These are phyloP conservation scores for Ceuthmochares aereus DNA, from an alignment of 2,113 vertebrate species.

Conservation along the genomic window DNA sequence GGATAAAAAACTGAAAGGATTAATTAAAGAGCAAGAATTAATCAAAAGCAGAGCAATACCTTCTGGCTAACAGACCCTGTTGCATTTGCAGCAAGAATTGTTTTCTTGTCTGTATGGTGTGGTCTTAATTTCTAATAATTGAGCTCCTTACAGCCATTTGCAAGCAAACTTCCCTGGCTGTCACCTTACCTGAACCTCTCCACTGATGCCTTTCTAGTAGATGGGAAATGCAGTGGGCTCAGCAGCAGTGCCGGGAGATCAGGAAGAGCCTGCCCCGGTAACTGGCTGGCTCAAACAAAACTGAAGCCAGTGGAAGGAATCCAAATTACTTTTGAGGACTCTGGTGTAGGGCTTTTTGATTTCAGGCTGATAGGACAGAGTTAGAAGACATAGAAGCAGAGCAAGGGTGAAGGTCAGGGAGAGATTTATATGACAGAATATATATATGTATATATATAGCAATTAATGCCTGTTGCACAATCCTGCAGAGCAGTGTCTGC, in stretches of 20 bases:
- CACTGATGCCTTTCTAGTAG: background rate
- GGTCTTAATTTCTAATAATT: slow-evolving; percentile 26
- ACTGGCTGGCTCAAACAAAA: background rate
- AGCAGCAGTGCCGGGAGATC: background rate
- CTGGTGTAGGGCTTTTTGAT: slow-evolving; percentile 7
- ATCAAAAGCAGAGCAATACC: background rate
- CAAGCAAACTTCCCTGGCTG: background rate
- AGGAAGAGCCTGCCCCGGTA: background rate
- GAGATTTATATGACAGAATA: background rate
- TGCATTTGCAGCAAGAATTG: background rate
- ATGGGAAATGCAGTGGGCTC: fast-evolving
- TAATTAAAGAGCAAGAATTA: slow-evolving; percentile 12
- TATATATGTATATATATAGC: background rate
- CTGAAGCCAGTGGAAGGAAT: slow-evolving; percentile 35
- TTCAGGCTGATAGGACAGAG: background rate
- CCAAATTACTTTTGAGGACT: slow-evolving; percentile 36
- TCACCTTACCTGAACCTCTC: background rate
- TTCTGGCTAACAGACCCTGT: background rate
- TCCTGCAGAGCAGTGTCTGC: background rate
- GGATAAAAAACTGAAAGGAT: background rate
- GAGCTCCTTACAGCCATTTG: background rate
- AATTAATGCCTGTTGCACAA: background rate
- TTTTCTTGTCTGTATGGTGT: background rate
- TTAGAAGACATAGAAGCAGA: background rate
- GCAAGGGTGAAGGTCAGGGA: slow-evolving; percentile 13